A percentile compares a stretch with the other conserved stretches of the same genome.
Evolutionary conservation across 2,888 invertebrate species (phyloP).

Genomic region (Drosophila putrida): DNA sequence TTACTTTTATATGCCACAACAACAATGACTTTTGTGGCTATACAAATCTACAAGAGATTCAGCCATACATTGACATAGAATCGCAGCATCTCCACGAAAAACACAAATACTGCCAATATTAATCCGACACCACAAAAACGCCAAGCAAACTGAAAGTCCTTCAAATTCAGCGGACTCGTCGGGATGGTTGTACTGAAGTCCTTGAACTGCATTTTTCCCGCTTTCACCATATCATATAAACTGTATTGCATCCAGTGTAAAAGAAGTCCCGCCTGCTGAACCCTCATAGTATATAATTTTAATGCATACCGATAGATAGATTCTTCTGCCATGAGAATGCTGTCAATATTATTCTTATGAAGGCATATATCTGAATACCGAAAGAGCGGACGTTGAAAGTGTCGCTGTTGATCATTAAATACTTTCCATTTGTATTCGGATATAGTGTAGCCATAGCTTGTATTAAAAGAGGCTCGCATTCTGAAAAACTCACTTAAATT

Average conservation of each 20-base stretch:
- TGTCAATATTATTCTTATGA: not conserved
- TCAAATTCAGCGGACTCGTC: constrained; percentile 7
- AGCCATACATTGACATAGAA: constrained; percentile 62
- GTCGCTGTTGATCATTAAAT: constrained; percentile 44
- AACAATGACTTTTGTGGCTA: constrained; percentile 27
- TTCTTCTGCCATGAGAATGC: constrained; percentile 47
- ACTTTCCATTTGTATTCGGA: constrained; percentile 50
- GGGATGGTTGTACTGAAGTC: constrained; percentile 47
- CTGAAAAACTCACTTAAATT: constrained; percentile 22
- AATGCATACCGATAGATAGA: constrained; percentile 47
- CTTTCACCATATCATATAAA: constrained; percentile 57
- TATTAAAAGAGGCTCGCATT: constrained; percentile 55
- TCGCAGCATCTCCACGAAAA: constrained; percentile 50
- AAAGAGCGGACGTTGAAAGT: constrained; percentile 56
- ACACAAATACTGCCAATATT: constrained; percentile 35
- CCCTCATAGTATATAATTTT: constrained; percentile 19
- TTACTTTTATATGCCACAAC: constrained; percentile 55
- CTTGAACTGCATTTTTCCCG: constrained; percentile 52
- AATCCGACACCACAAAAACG: constrained; percentile 26
- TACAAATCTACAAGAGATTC: constrained; percentile 49
- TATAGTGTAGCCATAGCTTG: constrained; percentile 59
- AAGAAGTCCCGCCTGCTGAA: constrained; percentile 39
- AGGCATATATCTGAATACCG: constrained; percentile 54
- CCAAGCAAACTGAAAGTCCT: constrained; percentile 43
- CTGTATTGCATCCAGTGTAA: constrained; percentile 46